Conservation (phyloP, 1,140 invertebrate species). For the Platyura marginata region DNA sequence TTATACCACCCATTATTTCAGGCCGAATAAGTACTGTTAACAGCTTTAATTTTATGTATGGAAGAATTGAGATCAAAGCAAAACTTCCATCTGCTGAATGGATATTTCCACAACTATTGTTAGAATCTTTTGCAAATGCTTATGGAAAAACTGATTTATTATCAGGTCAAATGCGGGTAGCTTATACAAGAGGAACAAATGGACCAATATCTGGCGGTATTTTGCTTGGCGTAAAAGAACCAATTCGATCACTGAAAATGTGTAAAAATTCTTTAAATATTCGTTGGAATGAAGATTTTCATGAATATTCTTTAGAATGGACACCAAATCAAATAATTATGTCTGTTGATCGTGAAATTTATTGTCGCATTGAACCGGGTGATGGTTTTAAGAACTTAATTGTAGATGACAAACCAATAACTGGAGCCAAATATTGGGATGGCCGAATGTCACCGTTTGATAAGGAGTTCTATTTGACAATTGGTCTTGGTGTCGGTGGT, state of each 20-base stretch:
- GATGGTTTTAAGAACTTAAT: conserved; percentile 24
- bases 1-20: conserved; percentile 39
- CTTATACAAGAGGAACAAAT: conserved; percentile 25
- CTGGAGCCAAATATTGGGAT: conserved; percentile 23
- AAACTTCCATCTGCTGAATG: conserved; percentile 52
- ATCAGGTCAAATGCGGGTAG: conserved; percentile 29
- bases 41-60: conserved; percentile 42
- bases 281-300: conserved; percentile 40
- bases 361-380: conserved; percentile 26
- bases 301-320: conserved; percentile 45
- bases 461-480: conserved; percentile 29
- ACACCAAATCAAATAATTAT: conserved; percentile 28
- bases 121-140: conserved; percentile 23
- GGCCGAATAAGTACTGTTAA: conserved; percentile 38
- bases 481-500: conserved; percentile 17
- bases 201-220: conserved; percentile 19
- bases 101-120: conserved; percentile 44
- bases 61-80: conserved; percentile 45
- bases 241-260: conserved; percentile 10
- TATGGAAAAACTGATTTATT: conserved; percentile 25
- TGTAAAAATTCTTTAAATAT: conserved; percentile 10
- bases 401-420: too few relatives aligned
- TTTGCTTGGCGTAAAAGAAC: conserved; percentile 13
- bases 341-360: conserved; percentile 32
- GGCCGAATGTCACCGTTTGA: conserved; percentile 49